Evolutionary conservation across 1,140 invertebrate genomes (phyloP).

Genomic region (Mactra quadrangularis): DNA sequence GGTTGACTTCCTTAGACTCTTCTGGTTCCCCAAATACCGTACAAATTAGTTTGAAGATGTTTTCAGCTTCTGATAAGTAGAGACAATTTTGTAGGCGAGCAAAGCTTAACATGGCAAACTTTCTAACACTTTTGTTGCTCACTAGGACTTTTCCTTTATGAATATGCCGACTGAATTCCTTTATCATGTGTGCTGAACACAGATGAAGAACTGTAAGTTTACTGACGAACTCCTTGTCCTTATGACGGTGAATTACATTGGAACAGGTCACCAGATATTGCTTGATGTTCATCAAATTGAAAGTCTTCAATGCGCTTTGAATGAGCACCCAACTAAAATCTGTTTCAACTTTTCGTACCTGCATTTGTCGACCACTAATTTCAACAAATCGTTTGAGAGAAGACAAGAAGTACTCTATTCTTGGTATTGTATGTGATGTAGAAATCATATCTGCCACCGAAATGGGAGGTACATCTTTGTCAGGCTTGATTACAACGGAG

Average conservation of each 20-base stretch:
- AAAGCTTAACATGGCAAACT: neutral
- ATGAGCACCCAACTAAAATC: slow-evolving; percentile 9
- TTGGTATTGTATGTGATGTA: slow-evolving; percentile 12
- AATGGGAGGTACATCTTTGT: neutral
- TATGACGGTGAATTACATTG: neutral
- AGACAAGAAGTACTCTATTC: neutral
- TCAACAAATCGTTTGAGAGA: neutral
- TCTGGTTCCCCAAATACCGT: neutral
- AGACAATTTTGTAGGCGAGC: neutral
- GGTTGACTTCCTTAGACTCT: neutral
- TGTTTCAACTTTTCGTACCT: slow-evolving; percentile 1
- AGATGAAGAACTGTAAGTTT: slow-evolving; percentile 3
- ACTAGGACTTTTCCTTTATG: neutral
- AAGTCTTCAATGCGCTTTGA: neutral
- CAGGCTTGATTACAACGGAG: neutral
- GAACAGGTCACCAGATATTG: slow-evolving; percentile 3
- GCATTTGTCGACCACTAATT: neutral
- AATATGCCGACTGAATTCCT: neutral
- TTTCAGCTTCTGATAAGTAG: slow-evolving; percentile 1
- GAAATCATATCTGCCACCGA: neutral
- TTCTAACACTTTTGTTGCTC: neutral
- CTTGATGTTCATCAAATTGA: slow-evolving; percentile 2
- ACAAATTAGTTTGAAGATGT: neutral
- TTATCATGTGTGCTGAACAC: slow-evolving; percentile 16
- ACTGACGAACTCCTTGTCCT: neutral